These are phyloP conservation scores for Schizothorax lantsangensis DNA, from an alignment of 2,797 vertebrate species.

Conservation along the genomic window DNA sequence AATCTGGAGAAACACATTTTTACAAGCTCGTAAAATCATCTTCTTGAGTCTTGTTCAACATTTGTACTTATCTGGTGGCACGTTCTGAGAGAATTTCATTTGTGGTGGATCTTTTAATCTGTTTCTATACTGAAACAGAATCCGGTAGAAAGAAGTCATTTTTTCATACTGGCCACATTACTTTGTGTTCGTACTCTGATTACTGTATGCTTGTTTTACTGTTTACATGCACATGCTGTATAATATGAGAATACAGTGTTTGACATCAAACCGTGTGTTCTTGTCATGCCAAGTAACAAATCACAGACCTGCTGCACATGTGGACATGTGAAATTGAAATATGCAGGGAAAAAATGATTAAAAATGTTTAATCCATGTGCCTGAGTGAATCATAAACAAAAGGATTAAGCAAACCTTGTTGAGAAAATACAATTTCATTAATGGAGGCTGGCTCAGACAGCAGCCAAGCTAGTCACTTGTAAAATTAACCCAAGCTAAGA, in stretches of 20 bases:
- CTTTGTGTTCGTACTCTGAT: not conserved
- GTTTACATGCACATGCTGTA: not conserved
- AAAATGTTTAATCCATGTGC: slow-evolving; percentile 57
- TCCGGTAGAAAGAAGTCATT: not conserved
- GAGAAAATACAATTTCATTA: slow-evolving; percentile 69
- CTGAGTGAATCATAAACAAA: slow-evolving; percentile 65
- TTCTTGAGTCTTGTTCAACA: not conserved
- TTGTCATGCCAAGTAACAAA: slow-evolving; percentile 9
- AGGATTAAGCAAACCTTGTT: slow-evolving; percentile 58
- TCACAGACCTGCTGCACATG: not conserved
- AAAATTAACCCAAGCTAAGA: slow-evolving; percentile 38
- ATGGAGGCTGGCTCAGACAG: slow-evolving; percentile 56
- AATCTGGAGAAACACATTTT: not conserved
- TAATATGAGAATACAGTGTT: not conserved
- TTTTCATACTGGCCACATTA: not conserved
- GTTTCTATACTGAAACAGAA: not conserved
- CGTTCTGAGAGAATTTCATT: not conserved
- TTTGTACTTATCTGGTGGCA: not conserved
- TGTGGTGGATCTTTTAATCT: not conserved
- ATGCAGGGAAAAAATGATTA: slow-evolving; percentile 59
- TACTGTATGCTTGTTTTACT: not conserved
- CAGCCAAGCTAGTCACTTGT: slow-evolving; percentile 34
- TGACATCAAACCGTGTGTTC: not conserved
- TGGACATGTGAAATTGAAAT: slow-evolving; percentile 54
- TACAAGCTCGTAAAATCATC: not conserved